Conservation (phyloP, 2,113 vertebrate species). For the Oryzias javanicus region DNA sequence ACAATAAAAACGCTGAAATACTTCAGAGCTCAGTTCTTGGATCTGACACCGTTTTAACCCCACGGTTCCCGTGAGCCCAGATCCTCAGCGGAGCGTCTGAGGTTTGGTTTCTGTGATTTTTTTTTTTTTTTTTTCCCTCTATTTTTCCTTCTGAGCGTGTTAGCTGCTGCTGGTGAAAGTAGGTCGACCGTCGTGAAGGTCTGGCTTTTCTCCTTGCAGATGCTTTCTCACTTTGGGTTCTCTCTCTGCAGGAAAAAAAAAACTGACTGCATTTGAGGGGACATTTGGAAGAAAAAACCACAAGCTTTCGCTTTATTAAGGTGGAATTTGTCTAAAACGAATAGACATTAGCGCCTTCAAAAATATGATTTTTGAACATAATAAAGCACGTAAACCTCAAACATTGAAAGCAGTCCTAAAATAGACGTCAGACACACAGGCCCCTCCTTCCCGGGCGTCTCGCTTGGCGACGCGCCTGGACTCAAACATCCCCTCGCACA, state of each 20-base stretch:
- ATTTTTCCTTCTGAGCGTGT: conserved; percentile 13
- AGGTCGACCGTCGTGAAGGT: conserved; percentile 53
- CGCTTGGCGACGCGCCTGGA: conserved; percentile 43
- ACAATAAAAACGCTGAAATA: conserved; percentile 4
- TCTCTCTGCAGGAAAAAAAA: conserved; percentile 41
- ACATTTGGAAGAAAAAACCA: conserved; percentile 1
- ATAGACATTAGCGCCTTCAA: too few species aligned
- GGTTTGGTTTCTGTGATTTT: conserved; percentile 19
- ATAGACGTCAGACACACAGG: conserved; percentile 4
- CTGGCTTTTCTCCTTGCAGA: conserved; percentile 36
- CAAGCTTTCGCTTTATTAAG: too few species aligned
- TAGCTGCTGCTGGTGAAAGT: conserved; percentile 50
- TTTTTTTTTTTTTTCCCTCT: conserved; percentile 2
- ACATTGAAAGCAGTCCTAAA: neutral
- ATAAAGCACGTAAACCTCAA: too few species aligned
- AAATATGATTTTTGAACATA: too few species aligned
- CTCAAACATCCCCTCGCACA: conserved; percentile 53
- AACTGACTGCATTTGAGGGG: conserved; percentile 11
- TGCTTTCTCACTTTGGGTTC: conserved; percentile 36
- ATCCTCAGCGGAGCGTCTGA: conserved; percentile 16
- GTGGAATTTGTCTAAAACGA: too few species aligned
- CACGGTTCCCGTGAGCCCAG: conserved; percentile 1
- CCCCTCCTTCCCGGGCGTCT: conserved; percentile 6
- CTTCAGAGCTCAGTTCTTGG: conserved; percentile 11
- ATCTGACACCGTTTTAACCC: conserved; percentile 32